Percentiles rank a stretch among this genome's conserved stretches.
Evolutionary conservation across 2,888 invertebrate species (phyloP).

Genomic region (Acleris cristana): DNA sequence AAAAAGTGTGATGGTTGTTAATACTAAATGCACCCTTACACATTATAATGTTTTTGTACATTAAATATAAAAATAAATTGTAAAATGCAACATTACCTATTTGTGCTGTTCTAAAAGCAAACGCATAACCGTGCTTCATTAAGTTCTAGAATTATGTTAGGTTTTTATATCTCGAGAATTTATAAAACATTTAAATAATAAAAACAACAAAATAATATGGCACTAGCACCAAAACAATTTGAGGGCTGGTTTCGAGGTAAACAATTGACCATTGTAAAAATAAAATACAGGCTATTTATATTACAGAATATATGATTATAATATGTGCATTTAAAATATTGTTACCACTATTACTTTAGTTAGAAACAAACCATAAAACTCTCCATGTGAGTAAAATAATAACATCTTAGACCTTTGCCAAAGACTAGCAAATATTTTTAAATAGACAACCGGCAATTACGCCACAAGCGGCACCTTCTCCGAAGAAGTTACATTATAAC

Average conservation of each 20-base stretch:
- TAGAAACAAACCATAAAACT: not conserved
- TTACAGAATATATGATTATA: not conserved
- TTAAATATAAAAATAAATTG: slow-evolving; percentile 9
- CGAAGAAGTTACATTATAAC: too few species aligned
- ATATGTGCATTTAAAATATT: not conserved
- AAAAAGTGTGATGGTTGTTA: slow-evolving; percentile 8
- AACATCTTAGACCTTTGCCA: slow-evolving; percentile 8
- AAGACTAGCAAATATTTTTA: too few species aligned
- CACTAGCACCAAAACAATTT: slow-evolving; percentile 27
- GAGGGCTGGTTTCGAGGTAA: slow-evolving; percentile 31
- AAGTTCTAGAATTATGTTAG: slow-evolving; percentile 31
- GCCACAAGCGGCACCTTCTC: too few species aligned
- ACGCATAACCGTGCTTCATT: slow-evolving; percentile 6
- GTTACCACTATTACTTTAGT: not conserved
- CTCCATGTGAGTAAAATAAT: slow-evolving; percentile 2
- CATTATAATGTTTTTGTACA: not conserved
- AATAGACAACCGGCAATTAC: too few species aligned
- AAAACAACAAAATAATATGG: slow-evolving; percentile 34
- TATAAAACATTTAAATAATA: slow-evolving; percentile 28
- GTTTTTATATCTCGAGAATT: slow-evolving; percentile 24
- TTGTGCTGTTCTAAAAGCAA: slow-evolving; percentile 25
- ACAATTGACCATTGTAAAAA: slow-evolving; percentile 16
- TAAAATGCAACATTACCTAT: slow-evolving; percentile 45
- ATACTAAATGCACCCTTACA: not conserved
- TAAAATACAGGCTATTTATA: not conserved